Evolutionary conservation across 92 coral and sea anemone species (phyloP).

Genomic region (Phenganax stokvisi): DNA sequence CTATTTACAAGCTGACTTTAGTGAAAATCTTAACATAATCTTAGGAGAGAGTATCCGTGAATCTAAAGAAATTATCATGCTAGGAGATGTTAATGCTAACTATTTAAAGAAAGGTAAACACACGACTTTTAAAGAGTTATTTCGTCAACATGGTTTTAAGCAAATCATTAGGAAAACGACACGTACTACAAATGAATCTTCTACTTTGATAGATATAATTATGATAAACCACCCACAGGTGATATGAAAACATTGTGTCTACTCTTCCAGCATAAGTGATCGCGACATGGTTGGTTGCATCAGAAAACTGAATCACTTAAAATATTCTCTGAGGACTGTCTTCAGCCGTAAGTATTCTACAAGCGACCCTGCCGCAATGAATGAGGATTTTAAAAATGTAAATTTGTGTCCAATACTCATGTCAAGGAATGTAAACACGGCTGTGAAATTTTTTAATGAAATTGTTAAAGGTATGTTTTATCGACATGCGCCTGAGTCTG

Average conservation of each 20-base stretch:
- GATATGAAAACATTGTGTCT: neutral
- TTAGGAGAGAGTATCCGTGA: neutral
- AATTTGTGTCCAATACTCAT: neutral
- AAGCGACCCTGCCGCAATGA: neutral
- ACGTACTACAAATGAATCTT: neutral
- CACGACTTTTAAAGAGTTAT: constrained; percentile 13
- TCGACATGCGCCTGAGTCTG: neutral
- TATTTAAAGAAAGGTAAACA: constrained; percentile 1
- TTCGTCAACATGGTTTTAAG: constrained; percentile 11
- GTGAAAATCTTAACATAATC: constrained; percentile 1
- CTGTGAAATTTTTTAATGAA: neutral
- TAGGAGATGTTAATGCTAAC: constrained; percentile 33
- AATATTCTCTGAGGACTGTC: constrained; percentile 3
- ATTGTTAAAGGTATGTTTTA: neutral
- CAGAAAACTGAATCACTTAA: constrained; percentile 12
- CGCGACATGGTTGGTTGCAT: constrained; percentile 36
- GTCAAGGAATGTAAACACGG: neutral
- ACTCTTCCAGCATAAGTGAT: neutral
- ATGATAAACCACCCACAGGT: neutral
- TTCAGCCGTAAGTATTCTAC: constrained; percentile 23
- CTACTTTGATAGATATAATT: constrained; percentile 16
- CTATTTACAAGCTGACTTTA: constrained; percentile 9
- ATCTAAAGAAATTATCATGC: constrained; percentile 24
- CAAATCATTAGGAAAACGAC: constrained; percentile 11
- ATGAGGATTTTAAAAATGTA: constrained; percentile 17